phyloP scores from a whole-genome alignment of 2,888 invertebrate genomes.

The Spodoptera littoralis region DNA sequence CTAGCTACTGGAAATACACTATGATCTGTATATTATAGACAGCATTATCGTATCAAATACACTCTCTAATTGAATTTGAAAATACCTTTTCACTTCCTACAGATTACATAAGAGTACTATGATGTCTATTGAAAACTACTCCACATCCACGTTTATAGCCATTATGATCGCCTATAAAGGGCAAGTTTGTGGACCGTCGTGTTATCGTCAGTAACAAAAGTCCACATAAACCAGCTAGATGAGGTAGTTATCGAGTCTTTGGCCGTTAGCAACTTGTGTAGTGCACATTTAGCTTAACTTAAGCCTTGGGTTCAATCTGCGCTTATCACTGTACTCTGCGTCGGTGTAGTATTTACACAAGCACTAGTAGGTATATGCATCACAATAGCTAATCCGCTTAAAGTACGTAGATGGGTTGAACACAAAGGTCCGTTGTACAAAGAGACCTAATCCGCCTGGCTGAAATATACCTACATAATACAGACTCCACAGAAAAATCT shows the following conservation, averaged over 20 bases:
- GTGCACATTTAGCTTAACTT: slow-evolving; percentile 1
- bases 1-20: too few species aligned
- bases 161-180: too few species aligned
- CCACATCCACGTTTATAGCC: too few species aligned
- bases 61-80: too few species aligned
- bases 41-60: too few species aligned
- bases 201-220: too few species aligned
- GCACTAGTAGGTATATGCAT: slow-evolving; percentile 28
- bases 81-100: too few species aligned
- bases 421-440: slow-evolving; percentile 10
- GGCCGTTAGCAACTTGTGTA: slow-evolving; percentile 4
- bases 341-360: slow-evolving; percentile 22
- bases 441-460: background rate
- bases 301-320: slow-evolving; percentile 20
- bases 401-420: slow-evolving; percentile 1
- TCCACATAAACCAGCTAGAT: slow-evolving; percentile 1
- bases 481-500: slow-evolving; percentile 8
- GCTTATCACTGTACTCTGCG: slow-evolving; percentile 32
- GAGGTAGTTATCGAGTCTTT: background rate
- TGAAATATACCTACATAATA: slow-evolving; percentile 10
- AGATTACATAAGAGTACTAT: too few species aligned
- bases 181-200: too few species aligned
- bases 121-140: too few species aligned
- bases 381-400: slow-evolving; percentile 24
- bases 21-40: too few species aligned